These are phyloP conservation scores for Oryctes rhinoceros DNA, from an alignment of 1,140 invertebrate genomes.

Conservation along the genomic window DNA sequence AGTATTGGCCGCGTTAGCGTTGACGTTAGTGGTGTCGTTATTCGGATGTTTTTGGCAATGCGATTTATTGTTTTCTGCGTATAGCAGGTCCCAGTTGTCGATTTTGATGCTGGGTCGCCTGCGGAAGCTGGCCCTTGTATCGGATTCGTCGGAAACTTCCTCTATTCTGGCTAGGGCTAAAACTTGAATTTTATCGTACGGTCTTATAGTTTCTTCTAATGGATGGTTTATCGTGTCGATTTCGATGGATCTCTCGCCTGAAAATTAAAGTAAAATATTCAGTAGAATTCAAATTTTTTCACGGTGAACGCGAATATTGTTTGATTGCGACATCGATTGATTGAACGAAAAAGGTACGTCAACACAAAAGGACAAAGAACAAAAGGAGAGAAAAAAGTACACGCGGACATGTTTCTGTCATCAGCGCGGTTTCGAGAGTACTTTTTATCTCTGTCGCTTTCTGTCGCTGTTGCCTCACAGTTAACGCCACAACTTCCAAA, in stretches of 20 bases:
- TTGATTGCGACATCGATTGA: too few species aligned
- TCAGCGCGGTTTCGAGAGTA: too few species aligned
- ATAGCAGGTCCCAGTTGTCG: conserved; percentile 58
- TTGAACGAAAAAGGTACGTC: too few species aligned
- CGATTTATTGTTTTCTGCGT: conserved; percentile 48
- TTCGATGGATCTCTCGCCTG: background rate
- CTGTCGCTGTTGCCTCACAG: too few species aligned
- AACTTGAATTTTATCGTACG: conserved; percentile 54
- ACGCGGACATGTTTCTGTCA: too few species aligned
- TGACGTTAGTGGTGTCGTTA: conserved; percentile 22
- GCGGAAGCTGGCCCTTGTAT: conserved; percentile 35
- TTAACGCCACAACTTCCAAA: too few species aligned
- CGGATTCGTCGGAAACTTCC: conserved; percentile 46
- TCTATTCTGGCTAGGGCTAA: conserved; percentile 54
- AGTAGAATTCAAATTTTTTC: background rate
- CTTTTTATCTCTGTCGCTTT: too few species aligned
- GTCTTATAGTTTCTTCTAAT: background rate
- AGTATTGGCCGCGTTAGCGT: conserved; percentile 37
- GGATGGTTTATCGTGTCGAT: background rate
- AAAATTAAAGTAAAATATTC: background rate
- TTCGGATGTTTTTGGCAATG: conserved; percentile 32
- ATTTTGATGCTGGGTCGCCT: conserved; percentile 53
- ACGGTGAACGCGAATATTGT: too few species aligned
- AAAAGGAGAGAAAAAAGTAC: too few species aligned
- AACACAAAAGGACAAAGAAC: too few species aligned